Evolutionary conservation across 2,113 vertebrate genomes (phyloP).

Genomic region (Python bivittatus): DNA sequence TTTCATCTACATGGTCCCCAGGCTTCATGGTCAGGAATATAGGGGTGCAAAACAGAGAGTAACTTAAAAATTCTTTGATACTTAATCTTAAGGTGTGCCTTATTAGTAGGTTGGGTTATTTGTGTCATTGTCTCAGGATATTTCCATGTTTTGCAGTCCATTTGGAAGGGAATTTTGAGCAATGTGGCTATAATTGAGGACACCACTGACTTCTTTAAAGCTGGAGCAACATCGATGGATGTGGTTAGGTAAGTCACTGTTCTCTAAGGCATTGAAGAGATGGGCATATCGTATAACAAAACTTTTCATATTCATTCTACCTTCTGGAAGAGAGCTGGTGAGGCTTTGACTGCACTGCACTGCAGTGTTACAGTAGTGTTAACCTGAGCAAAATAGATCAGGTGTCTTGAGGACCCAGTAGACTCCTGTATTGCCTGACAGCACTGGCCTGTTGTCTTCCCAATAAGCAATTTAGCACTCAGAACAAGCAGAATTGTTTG

Average conservation of each 20-base stretch:
- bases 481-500: background rate
- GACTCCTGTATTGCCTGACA: background rate
- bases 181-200: slow-evolving; percentile 77
- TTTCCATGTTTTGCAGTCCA: slow-evolving; percentile 61
- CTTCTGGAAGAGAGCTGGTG: too few species aligned
- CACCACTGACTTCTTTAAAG: slow-evolving; percentile 85
- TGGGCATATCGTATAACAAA: background rate
- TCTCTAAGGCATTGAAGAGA: background rate
- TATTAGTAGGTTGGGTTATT: background rate
- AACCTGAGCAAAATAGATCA: background rate
- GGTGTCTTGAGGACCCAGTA: background rate
- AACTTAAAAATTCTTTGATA: too few species aligned
- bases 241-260: slow-evolving; percentile 76
- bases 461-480: background rate
- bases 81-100: background rate
- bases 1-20: too few species aligned
- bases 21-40: background rate
- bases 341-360: background rate
- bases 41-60: background rate
- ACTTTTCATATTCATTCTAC: background rate
- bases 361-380: background rate
- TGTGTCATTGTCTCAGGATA: background rate
- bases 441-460: background rate
- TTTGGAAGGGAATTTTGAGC: slow-evolving; percentile 84
- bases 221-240: slow-evolving; percentile 85